These are phyloP conservation scores for Schizaphis graminum DNA, from an alignment of 2,888 invertebrate genomes.

Conservation along the genomic window DNA sequence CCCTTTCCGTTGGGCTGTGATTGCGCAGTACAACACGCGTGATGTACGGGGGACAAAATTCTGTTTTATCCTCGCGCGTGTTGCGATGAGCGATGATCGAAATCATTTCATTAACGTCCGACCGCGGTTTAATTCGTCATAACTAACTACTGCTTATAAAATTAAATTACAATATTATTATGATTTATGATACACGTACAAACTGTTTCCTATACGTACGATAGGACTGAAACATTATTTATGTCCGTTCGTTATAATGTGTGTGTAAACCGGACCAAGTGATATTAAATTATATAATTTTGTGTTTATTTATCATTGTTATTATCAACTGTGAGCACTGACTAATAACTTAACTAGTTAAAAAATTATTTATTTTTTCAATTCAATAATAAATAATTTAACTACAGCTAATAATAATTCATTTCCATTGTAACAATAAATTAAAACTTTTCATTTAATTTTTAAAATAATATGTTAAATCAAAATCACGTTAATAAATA, in stretches of 20 bases:
- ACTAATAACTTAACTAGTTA: neutral
- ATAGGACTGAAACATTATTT: neutral
- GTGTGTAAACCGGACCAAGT: neutral
- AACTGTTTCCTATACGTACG: neutral
- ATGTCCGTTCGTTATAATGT: neutral
- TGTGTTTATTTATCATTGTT: too few species aligned
- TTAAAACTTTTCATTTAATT: neutral
- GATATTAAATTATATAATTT: neutral
- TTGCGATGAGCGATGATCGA: neutral
- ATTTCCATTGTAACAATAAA: too few species aligned
- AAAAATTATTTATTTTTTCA: too few species aligned
- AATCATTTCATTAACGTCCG: neutral
- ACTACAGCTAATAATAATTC: too few species aligned
- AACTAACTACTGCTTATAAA: neutral
- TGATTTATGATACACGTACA: neutral
- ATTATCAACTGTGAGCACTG: too few species aligned
- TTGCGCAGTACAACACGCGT: neutral
- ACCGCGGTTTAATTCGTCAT: neutral
- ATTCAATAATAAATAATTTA: too few species aligned
- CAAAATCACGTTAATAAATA: neutral
- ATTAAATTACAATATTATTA: neutral
- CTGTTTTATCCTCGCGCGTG: neutral
- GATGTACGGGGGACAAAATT: neutral
- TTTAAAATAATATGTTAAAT: neutral
- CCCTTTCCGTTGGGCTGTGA: neutral